Percentiles rank a stretch among this genome's conserved stretches.
Evolutionary conservation across 30 jellyfish, hydroid and myxozoan species (phyloP).

Genomic region (Thelohanellus kitauei): DNA sequence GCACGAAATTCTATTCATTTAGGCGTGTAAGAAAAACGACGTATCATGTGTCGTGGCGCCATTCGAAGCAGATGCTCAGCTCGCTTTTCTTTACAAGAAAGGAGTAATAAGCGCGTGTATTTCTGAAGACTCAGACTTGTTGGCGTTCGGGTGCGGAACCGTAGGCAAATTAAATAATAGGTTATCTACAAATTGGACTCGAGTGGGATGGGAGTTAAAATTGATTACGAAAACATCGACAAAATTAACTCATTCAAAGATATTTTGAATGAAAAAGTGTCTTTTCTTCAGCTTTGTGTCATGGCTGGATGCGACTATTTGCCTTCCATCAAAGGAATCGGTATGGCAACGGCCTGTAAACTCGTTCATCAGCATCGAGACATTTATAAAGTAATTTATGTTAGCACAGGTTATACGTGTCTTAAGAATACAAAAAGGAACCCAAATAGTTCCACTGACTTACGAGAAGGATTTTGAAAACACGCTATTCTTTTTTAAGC

Average conservation of each 20-base stretch:
- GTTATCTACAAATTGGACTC: no score
- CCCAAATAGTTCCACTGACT: no score
- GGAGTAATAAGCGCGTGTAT: conserved; percentile 41
- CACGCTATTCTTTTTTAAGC: no score
- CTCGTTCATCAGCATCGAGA: conserved; percentile 15
- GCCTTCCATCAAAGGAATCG: conserved; percentile 70
- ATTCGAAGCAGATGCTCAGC: conserved; percentile 95
- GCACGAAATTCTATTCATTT: conserved; percentile 8
- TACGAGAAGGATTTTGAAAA: no score
- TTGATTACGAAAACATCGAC: no score
- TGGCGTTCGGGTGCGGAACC: conserved; percentile 48
- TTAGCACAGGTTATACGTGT: no score
- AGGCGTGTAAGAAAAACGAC: conserved; percentile 47
- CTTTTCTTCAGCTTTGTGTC: conserved; percentile 76
- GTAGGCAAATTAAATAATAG: no score
- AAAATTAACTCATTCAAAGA: no score
- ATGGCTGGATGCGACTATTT: conserved; percentile 94
- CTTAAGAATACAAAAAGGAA: no score
- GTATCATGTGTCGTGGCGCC: conserved; percentile 86
- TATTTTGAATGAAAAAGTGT: no score
- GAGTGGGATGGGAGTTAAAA: no score
- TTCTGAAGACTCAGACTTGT: conserved; percentile 78
- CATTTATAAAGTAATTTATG: conserved; percentile 36
- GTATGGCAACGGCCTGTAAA: conserved; percentile 36
- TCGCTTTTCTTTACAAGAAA: conserved; percentile 47